Base-by-base conservation (phyloP, 2,888 invertebrate species). In the Idaea biselata region DNA sequence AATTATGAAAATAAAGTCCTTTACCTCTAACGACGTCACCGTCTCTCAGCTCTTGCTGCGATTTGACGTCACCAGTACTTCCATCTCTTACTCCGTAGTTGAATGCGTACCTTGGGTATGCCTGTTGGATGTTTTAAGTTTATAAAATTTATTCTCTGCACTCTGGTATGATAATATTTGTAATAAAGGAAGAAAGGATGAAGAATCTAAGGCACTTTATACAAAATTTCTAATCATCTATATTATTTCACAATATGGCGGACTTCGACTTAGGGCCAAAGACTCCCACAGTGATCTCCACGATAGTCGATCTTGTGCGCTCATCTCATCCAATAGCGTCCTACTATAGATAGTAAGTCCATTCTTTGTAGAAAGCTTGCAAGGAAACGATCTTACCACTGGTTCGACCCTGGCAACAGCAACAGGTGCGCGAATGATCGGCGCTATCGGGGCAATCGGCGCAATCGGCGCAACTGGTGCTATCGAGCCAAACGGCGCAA, bases 21-120 rank as follows among this genome's bases (percentile, higher is more conserved):
- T 66, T 72, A 81, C 96, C 96, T 91, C 94, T 94, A 18, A 96
- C 96, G 14, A 94, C 94, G 79, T 96, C 95, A 5, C 96, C 96
- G 79, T 95, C 95, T 70, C 94, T 93, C 75, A 94, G 94, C 79
- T 95, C 95, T 58, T 94, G 93, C 75, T 95, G 95, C 32, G 95
- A 94, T 80, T 95, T 95, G 62, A 95, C 93, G 78, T 95, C 95
- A n/a, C 95, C 96, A 8, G 95, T 95, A 73, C 95, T 95, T 5
- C 94, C 94, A 74, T 95, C 95, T 78, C 95, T 94, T 31, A 95
- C 95, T 63, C 95, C 95, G 73, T 95, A 95, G 78, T 94, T 95
- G 79, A 95, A 95, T 6, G 94, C 93, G 80, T 96, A 95, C 81
- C 94, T 95, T 67, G 95, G 95, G 82, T 95, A 95, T 7, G 95